A percentile compares a stretch with the other conserved stretches of the same genome.
Evolutionary conservation across 2,113 vertebrate species (phyloP).

Genomic region (Pomatostomus ruficeps): DNA sequence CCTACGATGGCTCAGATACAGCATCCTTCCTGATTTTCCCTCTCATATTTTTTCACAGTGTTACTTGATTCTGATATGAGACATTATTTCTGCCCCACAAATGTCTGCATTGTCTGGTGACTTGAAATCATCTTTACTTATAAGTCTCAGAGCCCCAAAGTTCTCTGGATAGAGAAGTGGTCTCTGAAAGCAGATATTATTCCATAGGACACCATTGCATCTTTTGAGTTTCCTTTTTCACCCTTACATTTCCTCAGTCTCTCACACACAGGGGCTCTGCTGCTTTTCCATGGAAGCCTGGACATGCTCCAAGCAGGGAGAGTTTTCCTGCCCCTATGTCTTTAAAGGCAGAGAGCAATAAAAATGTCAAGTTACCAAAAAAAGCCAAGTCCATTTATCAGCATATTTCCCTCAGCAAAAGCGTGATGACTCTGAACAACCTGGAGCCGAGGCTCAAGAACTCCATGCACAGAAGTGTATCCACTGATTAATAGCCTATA

Average conservation of each 20-base stretch:
- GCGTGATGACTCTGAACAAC: neutral
- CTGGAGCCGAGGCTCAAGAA: neutral
- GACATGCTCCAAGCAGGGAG: neutral
- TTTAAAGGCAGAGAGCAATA: neutral
- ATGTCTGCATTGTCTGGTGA: neutral
- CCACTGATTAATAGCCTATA: neutral
- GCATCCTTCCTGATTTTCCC: neutral
- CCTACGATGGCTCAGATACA: neutral
- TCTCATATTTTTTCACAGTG: neutral
- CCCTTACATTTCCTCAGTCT: neutral
- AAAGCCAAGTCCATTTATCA: neutral
- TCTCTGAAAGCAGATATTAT: neutral
- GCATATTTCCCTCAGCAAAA: neutral
- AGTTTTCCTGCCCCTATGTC: neutral
- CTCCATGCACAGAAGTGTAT: neutral
- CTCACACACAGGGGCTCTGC: neutral
- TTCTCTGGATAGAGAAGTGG: neutral
- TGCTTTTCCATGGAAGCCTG: neutral
- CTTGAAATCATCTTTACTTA: neutral
- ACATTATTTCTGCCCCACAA: neutral
- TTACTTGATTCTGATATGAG: neutral
- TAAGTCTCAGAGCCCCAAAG: neutral
- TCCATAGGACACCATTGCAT: neutral
- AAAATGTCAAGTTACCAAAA: neutral
- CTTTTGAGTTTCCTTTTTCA: neutral